Percentiles rank a stretch among this genome's conserved stretches.
phyloP scores from a whole-genome alignment of 2,113 vertebrate species.

The Ondatra zibethicus region DNA sequence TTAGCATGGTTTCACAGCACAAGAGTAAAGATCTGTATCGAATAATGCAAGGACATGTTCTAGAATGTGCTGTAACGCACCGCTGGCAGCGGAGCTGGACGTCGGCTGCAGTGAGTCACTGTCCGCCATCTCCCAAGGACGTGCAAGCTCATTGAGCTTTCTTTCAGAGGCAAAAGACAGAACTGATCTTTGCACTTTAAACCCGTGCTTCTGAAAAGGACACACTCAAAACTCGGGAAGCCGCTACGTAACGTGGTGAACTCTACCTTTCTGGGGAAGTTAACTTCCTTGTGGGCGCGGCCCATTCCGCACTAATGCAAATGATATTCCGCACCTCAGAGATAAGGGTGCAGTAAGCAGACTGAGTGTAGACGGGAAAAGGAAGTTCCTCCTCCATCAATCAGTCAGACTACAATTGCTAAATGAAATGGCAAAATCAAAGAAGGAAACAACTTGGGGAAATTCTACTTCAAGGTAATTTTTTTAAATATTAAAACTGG shows the following conservation, averaged over 20 bases:
- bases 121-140: background rate
- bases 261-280: background rate
- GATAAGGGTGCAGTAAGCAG: conserved; percentile 59
- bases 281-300: conserved; percentile 53
- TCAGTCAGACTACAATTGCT: conserved; percentile 4
- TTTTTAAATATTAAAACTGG: background rate
- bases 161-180: background rate
- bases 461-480: conserved; percentile 48
- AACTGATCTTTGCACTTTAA: background rate
- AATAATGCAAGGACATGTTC: conserved; percentile 14
- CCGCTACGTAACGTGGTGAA: conserved; percentile 36
- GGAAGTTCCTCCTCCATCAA: conserved; percentile 33
- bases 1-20: background rate
- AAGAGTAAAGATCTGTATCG: background rate
- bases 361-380: background rate
- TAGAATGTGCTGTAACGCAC: conserved; percentile 7
- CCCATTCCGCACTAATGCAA: conserved; percentile 48
- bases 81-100: background rate
- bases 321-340: conserved; percentile 53
- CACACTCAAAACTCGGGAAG: background rate
- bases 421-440: conserved; percentile 47
- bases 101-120: background rate
- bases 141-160: background rate
- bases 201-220: background rate
- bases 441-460: conserved; percentile 49